phyloP scores from a whole-genome alignment of 2,113 vertebrate species.

The Eurypyga helias region DNA sequence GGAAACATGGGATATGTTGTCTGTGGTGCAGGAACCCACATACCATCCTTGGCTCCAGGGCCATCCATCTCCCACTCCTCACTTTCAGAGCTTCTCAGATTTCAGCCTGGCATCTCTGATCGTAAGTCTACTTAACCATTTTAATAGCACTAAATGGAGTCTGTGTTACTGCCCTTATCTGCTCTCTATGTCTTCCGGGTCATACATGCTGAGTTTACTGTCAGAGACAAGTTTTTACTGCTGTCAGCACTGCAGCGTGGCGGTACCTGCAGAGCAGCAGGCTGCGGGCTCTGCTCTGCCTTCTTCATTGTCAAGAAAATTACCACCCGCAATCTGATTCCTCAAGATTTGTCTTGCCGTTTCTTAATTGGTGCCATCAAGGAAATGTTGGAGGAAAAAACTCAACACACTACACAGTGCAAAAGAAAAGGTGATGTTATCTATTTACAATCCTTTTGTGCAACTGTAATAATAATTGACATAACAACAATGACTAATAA shows the following conservation, averaged over 20 bases:
- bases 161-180: conserved; percentile 62
- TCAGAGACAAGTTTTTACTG: conserved; percentile 70
- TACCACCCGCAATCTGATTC: conserved; percentile 53
- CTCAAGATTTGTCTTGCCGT: conserved; percentile 40
- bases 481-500: not conserved
- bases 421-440: conserved; percentile 12
- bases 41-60: not conserved
- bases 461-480: conserved; percentile 5
- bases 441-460: conserved; percentile 43
- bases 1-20: accelerated
- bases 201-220: conserved; percentile 70
- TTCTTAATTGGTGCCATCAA: conserved; percentile 64
- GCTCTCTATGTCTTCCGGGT: conserved; percentile 66
- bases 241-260: conserved; percentile 69
- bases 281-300: conserved; percentile 53
- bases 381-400: not conserved
- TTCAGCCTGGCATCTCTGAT: conserved; percentile 53
- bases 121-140: conserved; percentile 57
- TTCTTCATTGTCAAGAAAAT: conserved; percentile 47
- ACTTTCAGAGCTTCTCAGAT: conserved; percentile 30
- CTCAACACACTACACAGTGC: not conserved
- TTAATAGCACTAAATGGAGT: conserved; percentile 70
- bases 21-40: not conserved
- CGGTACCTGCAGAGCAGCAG: conserved; percentile 68
- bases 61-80: conserved; percentile 51